Base-by-base conservation (phyloP, 2,113 vertebrate genomes). In the Dasyprocta punctata region DNA sequence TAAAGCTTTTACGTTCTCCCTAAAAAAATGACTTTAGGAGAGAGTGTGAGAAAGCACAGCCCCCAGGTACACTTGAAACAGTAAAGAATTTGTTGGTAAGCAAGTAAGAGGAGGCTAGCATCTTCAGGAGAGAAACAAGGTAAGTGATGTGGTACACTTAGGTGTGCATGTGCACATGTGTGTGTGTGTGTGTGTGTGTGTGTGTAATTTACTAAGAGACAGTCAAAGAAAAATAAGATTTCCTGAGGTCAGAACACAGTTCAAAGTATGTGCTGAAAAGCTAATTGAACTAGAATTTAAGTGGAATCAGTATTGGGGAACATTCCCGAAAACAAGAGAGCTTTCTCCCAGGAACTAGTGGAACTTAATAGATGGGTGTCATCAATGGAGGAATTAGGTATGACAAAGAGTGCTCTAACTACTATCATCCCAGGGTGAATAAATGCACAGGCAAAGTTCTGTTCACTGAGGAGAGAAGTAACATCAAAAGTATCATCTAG, bases 251-350 rank as follows among this genome's bases (percentile, higher is more conserved):
- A 47, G 13, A 49, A 77, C 1, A 89, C 78, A 80, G 77, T 88
- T 77, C 52, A 90, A 73, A 82, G 61, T 75, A 38, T 36, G 88
- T 36, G 49, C 52, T 77, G 24, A 84, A 93, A 95, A 90, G 58
- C 30, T 78, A 60, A 73, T 84, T 28, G 14, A 20, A 19, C 7
- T 56, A 93, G 26, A 91, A 87, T 78, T 91, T 91, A 83, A 94
- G 47, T 71, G 44, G 38, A 91, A 63, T 28, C 65, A 90, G 26
- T 58, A 16, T 36, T 14, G 7, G 52, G 28, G 20, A 17, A 17
- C 9, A 30, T 90, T 90, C 67, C 5, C 49, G 65, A 87, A 93
- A 97, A 93, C 24, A 69, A 49, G 1, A 91, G 7, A 61, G 38
- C 16, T 49, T 75, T 33, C 33, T 47, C 30, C 11, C 41, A 49